These are phyloP conservation scores for Nettapus auritus DNA, from an alignment of 2,113 vertebrate genomes.

Conservation along the genomic window DNA sequence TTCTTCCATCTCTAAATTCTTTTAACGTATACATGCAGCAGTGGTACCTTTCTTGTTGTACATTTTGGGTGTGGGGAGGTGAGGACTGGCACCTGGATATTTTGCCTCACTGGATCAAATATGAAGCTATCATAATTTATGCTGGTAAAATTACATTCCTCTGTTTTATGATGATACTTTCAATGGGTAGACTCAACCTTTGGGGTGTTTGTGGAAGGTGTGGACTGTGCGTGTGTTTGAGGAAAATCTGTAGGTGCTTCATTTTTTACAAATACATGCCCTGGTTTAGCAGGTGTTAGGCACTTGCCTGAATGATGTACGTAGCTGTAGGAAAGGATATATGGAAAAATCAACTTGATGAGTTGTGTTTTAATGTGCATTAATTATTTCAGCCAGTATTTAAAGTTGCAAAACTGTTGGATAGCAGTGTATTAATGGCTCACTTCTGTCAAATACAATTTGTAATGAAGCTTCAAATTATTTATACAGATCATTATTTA, in stretches of 20 bases:
- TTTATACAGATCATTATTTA: not conserved
- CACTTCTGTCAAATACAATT: not conserved
- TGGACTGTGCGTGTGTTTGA: not conserved
- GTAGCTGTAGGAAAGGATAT: not conserved
- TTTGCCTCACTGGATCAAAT: not conserved
- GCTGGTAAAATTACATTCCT: not conserved
- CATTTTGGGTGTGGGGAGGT: fast-evolving
- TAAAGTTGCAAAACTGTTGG: not conserved
- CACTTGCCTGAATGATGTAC: not conserved
- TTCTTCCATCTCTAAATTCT: not conserved
- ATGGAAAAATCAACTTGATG: not conserved
- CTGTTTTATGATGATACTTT: not conserved
- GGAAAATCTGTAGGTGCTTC: not conserved
- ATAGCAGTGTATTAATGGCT: not conserved
- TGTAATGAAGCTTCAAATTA: not conserved
- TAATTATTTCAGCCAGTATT: not conserved
- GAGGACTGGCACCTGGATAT: not conserved
- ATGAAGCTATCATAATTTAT: not conserved
- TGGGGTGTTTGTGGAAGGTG: not conserved
- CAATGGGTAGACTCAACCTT: not conserved
- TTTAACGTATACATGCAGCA: not conserved
- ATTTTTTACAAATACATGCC: not conserved
- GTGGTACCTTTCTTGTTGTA: not conserved
- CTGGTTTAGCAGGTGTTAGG: not conserved
- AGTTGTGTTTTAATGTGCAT: not conserved